Base-by-base conservation (phyloP, 2,797 vertebrate species). In the Tympanoctomys barrerae region DNA sequence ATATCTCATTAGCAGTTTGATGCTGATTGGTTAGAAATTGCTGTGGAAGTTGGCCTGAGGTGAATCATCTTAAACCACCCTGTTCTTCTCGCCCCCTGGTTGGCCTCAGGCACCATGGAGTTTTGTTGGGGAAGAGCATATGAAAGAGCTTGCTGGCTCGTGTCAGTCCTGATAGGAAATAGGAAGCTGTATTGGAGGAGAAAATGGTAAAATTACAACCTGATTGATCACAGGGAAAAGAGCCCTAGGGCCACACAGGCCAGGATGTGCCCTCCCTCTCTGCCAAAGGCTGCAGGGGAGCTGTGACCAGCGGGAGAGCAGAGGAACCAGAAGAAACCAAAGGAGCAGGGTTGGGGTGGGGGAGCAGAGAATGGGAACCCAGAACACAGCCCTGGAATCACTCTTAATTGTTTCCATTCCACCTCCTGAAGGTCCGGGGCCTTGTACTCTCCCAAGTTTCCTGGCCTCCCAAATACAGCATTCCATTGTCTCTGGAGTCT, bases 381-480 rank as follows among this genome's bases (percentile, higher is more conserved):
- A 87, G 91, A 95, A 46, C 36, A 39, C 33, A 10, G n/a, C 93
- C 64, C 77, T 71, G 89, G 70, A 89, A 85, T 84, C 78, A 13
- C 13, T 64, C 57, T 94, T 94, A 89, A 97, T 96, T 95, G 88
- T 92, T 97, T 94, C 96, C 97, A 79, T 85, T 87, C 80, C 54
- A 87, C 94, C 73, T 81, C 71, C n/a, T 78, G 89, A 77, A 57
- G 68, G 75, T 22, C n/a, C 39, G 71, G 93, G 79, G 70, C 73
- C 86, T 78, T 81, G 8, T 80, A 42, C 31, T 81, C 90, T 64
- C 80, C 54, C 73, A 49, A 95, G 85, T 70, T 68, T 91, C 93
- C 64, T 89, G 73, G 91, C 91, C 3, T 42, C 89, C 42, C 80
- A 42, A 24, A 78, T 61, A 54, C 33, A 83, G 78, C 73, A 90